A percentile compares a stretch with the other conserved stretches of the same genome.
These are phyloP conservation scores for Scopus umbretta DNA, from an alignment of 2,113 vertebrate species.

Conservation along the genomic window DNA sequence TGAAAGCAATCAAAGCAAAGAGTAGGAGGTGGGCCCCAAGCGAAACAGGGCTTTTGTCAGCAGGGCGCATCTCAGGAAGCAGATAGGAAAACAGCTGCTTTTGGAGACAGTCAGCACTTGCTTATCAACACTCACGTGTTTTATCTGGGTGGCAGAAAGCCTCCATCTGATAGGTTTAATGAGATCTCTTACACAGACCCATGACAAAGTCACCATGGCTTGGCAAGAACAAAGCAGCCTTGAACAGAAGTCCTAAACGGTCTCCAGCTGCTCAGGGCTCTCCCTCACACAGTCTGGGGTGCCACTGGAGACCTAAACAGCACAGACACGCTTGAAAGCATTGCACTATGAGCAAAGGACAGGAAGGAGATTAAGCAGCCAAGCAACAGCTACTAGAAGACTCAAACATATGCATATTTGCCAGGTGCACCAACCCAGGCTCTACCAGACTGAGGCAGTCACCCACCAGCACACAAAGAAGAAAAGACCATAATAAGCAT, in stretches of 20 bases:
- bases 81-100: neutral
- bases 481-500: neutral
- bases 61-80: neutral
- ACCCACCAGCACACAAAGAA: neutral
- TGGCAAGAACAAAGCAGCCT: neutral
- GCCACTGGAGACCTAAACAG: neutral
- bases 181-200: neutral
- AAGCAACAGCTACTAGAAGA: neutral
- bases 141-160: slow-evolving; percentile 20
- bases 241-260: neutral
- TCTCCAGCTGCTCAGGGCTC: neutral
- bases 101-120: slow-evolving; percentile 14
- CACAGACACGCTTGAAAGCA: accelerated
- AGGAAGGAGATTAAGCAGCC: neutral
- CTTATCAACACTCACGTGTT: neutral
- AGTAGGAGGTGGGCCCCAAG: neutral
- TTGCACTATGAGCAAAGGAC: accelerated
- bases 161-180: neutral
- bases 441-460: neutral
- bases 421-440: neutral
- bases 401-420: neutral
- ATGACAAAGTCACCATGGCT: neutral
- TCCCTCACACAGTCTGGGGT: neutral
- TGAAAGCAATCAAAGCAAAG: neutral
- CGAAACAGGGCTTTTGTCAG: neutral